Percentiles rank a stretch among this genome's conserved stretches.
Evolutionary conservation across 2,113 vertebrate genomes (phyloP).

Genomic region (Tetraodon nigroviridis): DNA sequence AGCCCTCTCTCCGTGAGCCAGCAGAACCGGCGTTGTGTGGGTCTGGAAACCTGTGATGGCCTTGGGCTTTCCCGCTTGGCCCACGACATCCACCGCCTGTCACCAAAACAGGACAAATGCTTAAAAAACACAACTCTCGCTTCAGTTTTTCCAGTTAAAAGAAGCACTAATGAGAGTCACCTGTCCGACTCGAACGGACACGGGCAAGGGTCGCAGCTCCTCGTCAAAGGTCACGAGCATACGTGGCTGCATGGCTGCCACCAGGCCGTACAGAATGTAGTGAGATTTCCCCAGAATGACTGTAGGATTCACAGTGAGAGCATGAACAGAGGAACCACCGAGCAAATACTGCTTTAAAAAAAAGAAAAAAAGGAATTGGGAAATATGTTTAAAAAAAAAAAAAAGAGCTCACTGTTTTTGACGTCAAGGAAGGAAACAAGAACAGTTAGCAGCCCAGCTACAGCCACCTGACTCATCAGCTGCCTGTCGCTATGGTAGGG

Average conservation of each 20-base stretch:
- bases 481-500: slow-evolving; percentile 98
- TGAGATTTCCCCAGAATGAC: slow-evolving; percentile 97
- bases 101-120: slow-evolving; percentile 1
- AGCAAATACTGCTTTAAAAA: too few species aligned
- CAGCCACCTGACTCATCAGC: slow-evolving; percentile 98
- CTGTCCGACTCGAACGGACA: slow-evolving; percentile 96
- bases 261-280: slow-evolving; percentile 92
- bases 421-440: slow-evolving; percentile 97
- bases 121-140: background rate
- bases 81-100: slow-evolving; percentile 96
- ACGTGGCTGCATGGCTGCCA: slow-evolving; percentile 97
- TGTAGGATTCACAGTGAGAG: slow-evolving; percentile 50
- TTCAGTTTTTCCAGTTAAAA: background rate
- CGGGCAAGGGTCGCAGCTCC: slow-evolving; percentile 89
- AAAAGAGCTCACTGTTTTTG: slow-evolving; percentile 89
- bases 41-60: slow-evolving; percentile 99
- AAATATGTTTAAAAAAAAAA: slow-evolving; percentile 2
- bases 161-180: slow-evolving; percentile 64
- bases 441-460: slow-evolving; percentile 92
- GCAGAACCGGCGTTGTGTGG: slow-evolving; percentile 93
- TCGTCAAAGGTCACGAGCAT: slow-evolving; percentile 98
- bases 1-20: slow-evolving; percentile 93
- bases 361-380: background rate
- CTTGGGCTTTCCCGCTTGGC: slow-evolving; percentile 96
- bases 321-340: background rate